Evolutionary conservation across 1,140 invertebrate genomes (phyloP), one percentile per base, ranked within the genome.

Genomic region (Drosophila kohkoa): DNA sequence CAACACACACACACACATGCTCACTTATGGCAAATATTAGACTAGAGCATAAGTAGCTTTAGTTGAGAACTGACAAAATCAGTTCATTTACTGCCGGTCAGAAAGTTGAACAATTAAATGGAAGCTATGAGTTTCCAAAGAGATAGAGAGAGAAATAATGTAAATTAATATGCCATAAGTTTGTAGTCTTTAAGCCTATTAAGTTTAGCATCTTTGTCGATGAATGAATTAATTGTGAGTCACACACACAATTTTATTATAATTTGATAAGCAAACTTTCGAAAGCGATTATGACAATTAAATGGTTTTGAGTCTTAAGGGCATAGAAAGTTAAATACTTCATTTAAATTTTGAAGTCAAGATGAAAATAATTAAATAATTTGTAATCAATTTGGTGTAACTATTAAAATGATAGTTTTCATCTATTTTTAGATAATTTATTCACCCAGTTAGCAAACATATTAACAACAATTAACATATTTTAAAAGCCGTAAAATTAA

Each of bases 71-170:
- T 51, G 75, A 62, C 64, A 64, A 82, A 83, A 89, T 81, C 67
- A 73, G 81, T 89, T 89, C 75, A 85, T 78, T 81, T 79, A 51
- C 65, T 78, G 59, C 59, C 32, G 13, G 10, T 15, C 28, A 64
- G 63, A 35, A 15, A 16, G 15, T 57, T 58, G 20, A 63, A 49
- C 46, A 63, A 51, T 58, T 54, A 38, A 52, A 71, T 71, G 57
- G 48, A 49, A 15, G 6, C 46, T 5, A 7, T 13, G 15, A 13
- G 1, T 2, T 48, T 16, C 5, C 11, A n/a, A 11, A 45, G 43
- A 45, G 10, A 15, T 0, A 15, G 15, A 16, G 6, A 25, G 15
- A 6, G 7, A 6, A 20, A 48, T 48, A 48, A 20, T 13, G 46
- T 6, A 43, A 43, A 43, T 43, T 43, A 43, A 43, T 43, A 13